Evolutionary conservation across 2,888 invertebrate genomes (phyloP), one percentile per base, ranked within the genome.

Genomic region (Blera fallax): DNA sequence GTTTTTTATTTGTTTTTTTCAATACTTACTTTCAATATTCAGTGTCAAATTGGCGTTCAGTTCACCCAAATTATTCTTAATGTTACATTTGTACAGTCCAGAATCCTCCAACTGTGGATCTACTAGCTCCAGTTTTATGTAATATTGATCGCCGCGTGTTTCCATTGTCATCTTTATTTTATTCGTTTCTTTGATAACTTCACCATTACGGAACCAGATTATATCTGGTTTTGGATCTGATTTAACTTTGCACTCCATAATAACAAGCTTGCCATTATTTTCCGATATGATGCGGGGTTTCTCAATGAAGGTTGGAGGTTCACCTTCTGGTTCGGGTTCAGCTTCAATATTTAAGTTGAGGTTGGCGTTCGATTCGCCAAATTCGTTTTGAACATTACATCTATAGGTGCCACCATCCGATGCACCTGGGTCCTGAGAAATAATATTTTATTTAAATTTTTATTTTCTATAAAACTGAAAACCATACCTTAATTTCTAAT

Each of bases 1-100:
- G 3, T 11, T 54, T 10, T n/a, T 21, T 72, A 7, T 11, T 45
- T 24, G 1, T n/a, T 34, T 21, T 37, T 29, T 21, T 37, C 21
- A 24, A 52, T 37, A 93, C 95, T 94, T 94, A 98, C 98, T 98
- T 96, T 98, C 98, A 93, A 99, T 98, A 93, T 99, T 99, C 89
- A 99, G 95, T 88, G 98, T 98, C 88, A 99, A 94, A 93, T 99
- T 99, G 83, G 98, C 98, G 92, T 98, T 98, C 88, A 98, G 95
- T 94, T 99, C 99, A 89, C 99, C 99, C 91, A 97, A 95, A 90
- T 95, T 95, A 93, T 99, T 99, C 93, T 98, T 98, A 90, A 98
- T 98, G 90, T 98, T 98, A 93, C 99, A 99, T 93, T 99, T 98
- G 94, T 99, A 99, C 87, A 98, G 94, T 88, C 99, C 99, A 89